Evolutionary conservation across 1,140 invertebrate species (phyloP).

Genomic region (Drosophila parvula): DNA sequence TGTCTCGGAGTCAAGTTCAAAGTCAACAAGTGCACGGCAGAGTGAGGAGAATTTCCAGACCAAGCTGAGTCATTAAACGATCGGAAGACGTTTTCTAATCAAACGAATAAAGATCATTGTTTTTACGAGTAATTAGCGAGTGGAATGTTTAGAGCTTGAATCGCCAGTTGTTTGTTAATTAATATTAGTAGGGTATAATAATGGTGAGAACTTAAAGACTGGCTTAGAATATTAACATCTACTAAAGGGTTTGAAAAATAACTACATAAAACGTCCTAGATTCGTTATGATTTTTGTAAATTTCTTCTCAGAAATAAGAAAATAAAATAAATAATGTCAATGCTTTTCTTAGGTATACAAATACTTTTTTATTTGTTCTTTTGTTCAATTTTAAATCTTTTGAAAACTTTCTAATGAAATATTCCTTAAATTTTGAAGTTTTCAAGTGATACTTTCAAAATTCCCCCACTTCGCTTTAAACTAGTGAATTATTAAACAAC

Average conservation of each 20-base stretch:
- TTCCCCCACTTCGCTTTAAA: neutral
- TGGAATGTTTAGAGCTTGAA: conserved; percentile 37
- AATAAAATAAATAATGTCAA: no score
- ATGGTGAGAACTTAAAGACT: neutral
- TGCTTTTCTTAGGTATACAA: no score
- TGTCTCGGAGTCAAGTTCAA: conserved; percentile 46
- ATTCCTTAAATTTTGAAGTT: neutral
- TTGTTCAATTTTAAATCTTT: neutral
- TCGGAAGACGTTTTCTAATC: conserved; percentile 47
- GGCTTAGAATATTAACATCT: neutral
- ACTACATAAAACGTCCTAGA: neutral
- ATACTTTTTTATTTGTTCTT: neutral
- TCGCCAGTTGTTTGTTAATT: conserved; percentile 28
- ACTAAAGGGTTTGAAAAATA: neutral
- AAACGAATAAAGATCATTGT: conserved; percentile 39
- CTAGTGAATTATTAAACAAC: conserved; percentile 17
- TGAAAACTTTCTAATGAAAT: neutral
- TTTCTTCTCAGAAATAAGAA: no score
- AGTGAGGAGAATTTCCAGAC: conserved; percentile 13
- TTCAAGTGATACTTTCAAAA: conserved; percentile 1
- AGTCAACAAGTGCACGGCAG: conserved; percentile 50
- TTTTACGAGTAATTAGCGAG: conserved; percentile 8
- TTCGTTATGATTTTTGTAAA: neutral
- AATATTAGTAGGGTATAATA: neutral
- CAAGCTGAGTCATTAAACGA: conserved; percentile 31